Percentiles rank a stretch among this genome's conserved stretches.
These are phyloP conservation scores for Lissocephala sabroskyi DNA, from an alignment of 2,888 invertebrate genomes.

Conservation along the genomic window DNA sequence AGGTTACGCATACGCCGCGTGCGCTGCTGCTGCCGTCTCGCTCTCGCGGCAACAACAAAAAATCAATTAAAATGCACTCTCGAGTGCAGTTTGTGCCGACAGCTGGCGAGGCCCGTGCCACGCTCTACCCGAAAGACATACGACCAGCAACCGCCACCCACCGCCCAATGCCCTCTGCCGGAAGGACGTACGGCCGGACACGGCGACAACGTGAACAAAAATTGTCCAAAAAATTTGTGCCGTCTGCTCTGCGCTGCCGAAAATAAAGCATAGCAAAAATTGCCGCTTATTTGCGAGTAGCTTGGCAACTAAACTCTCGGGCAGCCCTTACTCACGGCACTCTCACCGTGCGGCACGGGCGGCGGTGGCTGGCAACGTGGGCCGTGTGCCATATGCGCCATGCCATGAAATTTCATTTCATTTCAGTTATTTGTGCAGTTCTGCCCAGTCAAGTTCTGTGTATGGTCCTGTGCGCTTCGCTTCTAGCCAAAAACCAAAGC, in stretches of 20 bases:
- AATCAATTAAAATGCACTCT: conserved; percentile 64
- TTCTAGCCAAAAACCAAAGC: conserved; percentile 17
- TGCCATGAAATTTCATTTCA: conserved; percentile 27
- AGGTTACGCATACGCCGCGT: conserved; percentile 61
- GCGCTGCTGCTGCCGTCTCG: conserved; percentile 21
- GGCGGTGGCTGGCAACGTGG: no score
- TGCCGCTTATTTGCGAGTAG: no score
- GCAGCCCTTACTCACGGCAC: conserved; percentile 1
- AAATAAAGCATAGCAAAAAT: no score
- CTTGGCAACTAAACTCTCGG: background rate
- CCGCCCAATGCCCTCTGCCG: conserved; percentile 1
- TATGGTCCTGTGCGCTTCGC: conserved; percentile 29
- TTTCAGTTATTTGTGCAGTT: conserved; percentile 65
- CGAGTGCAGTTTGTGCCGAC: conserved; percentile 34
- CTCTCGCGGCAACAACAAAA: conserved; percentile 28
- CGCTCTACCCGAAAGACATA: no score
- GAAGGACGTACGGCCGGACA: no score
- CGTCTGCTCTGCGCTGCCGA: conserved; percentile 17
- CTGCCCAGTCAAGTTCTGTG: conserved; percentile 61
- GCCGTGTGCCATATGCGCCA: no score
- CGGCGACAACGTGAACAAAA: no score
- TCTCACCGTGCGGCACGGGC: background rate
- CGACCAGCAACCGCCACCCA: background rate
- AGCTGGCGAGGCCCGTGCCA: no score
- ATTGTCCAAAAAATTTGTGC: conserved; percentile 12